Evolutionary conservation across 2,888 invertebrate genomes (phyloP), one percentile per base, ranked within the genome.

Genomic region (Cheilosia variabilis): DNA sequence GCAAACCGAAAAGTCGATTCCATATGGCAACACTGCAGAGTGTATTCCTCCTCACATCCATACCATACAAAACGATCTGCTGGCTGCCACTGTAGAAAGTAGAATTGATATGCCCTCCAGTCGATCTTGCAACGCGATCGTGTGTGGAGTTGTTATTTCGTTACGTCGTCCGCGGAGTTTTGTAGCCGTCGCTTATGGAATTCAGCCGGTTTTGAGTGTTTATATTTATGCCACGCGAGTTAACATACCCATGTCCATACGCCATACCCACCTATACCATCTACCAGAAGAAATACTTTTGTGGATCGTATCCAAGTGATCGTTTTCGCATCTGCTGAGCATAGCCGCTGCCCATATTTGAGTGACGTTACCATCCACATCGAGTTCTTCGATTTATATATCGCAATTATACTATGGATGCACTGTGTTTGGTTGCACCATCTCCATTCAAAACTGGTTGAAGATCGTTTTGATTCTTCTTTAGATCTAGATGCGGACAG

Each of bases 111-210:
- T 73, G 79, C 76, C 63, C 80, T 80, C 87, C 83, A 87, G 87
- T 87, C 76, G 79, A 84, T 80, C 84, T 87, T 84, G 84, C 84
- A 80, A 84, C 84, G 80, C 77, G 86, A 68, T 72, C 86, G 86
- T 73, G 86, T 80, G 76, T 86, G 76, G 86, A 77, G 62, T 63
- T 34, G 52, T 66, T 53, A 43, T 41, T 13, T 52, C 13, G 47
- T 75, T 62, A 50, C 31, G 9, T 31, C 3, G n/a, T 76, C 34
- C 22, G 53, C 53, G 58, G 60, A 52, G 24, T 52, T 52, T 24
- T 24, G 19, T 13, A 24, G 13, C 2, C 10, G 22, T 52, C 22
- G 22, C 15, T 6, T 50, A 22, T 50, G 13, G 24, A 83, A 83
- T 75, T 79, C 43, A 80, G 75, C 80, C 75, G 80, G 80, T 76